These are phyloP conservation scores for Heptranchias perlo DNA, from an alignment of 2,113 vertebrate genomes.

Conservation along the genomic window DNA sequence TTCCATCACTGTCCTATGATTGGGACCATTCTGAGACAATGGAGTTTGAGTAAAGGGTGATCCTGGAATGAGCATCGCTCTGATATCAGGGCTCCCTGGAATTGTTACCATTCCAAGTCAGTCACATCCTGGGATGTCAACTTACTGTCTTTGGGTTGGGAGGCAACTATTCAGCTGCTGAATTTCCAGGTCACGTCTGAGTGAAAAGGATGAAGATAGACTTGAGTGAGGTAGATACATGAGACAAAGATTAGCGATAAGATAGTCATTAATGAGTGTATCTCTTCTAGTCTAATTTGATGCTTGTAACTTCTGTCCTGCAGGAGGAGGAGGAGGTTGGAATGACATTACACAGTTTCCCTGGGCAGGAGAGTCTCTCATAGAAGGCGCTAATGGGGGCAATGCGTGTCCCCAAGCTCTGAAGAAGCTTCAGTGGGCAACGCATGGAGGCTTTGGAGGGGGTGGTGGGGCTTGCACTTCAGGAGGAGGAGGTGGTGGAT, in stretches of 20 bases:
- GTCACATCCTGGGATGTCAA: neutral
- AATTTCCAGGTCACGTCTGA: neutral
- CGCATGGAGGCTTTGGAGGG: constrained; percentile 76
- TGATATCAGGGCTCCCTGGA: neutral
- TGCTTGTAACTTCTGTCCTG: constrained; percentile 8
- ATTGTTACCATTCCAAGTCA: neutral
- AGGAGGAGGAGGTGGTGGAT: constrained; percentile 78
- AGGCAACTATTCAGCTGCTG: neutral
- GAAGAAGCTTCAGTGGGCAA: constrained; percentile 70
- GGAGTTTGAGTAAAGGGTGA: neutral
- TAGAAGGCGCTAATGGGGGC: constrained; percentile 72
- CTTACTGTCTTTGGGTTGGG: neutral
- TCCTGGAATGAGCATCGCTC: neutral
- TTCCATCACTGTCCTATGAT: too few relatives aligned
- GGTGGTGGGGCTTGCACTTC: constrained; percentile 81
- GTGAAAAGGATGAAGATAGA: neutral
- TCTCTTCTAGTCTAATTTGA: neutral
- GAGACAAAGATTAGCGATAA: neutral
- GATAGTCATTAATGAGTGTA: neutral
- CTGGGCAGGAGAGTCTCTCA: constrained; percentile 66
- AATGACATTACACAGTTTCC: constrained; percentile 51
- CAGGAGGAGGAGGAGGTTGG: constrained; percentile 80
- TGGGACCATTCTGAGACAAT: neutral
- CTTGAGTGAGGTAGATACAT: neutral
- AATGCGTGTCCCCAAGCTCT: constrained; percentile 68